Conservation (phyloP, 2,113 vertebrate genomes). For the Vulpes ferrilata region DNA sequence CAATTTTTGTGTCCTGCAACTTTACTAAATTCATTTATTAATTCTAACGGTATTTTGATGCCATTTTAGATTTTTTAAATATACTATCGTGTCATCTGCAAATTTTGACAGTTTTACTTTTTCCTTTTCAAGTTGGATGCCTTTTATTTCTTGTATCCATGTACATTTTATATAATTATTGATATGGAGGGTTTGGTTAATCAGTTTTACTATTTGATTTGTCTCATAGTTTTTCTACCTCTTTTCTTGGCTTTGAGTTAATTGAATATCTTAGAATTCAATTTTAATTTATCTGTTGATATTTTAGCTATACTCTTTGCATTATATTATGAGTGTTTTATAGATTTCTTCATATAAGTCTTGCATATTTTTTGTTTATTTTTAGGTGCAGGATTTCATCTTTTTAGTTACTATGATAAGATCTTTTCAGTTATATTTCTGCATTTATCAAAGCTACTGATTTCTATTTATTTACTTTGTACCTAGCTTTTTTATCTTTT, state of each 20-base stretch:
- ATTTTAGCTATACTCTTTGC: background rate
- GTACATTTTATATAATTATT: background rate
- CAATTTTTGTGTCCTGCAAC: background rate
- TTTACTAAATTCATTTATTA: background rate
- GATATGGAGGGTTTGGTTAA: background rate
- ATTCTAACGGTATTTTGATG: background rate
- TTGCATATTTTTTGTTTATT: constrained; percentile 24
- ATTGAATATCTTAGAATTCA: background rate
- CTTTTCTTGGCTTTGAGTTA: background rate
- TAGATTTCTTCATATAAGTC: background rate
- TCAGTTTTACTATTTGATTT: background rate
- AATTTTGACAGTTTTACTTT: background rate
- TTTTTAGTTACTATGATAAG: background rate
- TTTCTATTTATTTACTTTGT: background rate
- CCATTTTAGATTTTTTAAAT: background rate
- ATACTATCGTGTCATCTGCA: background rate
- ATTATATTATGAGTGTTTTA: background rate
- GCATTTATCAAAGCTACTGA: background rate
- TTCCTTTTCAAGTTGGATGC: background rate
- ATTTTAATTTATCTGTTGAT: background rate
- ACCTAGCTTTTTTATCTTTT: background rate
- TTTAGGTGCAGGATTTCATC: background rate
- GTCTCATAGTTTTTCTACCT: background rate
- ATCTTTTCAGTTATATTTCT: background rate
- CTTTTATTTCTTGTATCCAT: background rate